Base-by-base conservation (phyloP, 2,113 vertebrate genomes). In the Microtus richardsoni region DNA sequence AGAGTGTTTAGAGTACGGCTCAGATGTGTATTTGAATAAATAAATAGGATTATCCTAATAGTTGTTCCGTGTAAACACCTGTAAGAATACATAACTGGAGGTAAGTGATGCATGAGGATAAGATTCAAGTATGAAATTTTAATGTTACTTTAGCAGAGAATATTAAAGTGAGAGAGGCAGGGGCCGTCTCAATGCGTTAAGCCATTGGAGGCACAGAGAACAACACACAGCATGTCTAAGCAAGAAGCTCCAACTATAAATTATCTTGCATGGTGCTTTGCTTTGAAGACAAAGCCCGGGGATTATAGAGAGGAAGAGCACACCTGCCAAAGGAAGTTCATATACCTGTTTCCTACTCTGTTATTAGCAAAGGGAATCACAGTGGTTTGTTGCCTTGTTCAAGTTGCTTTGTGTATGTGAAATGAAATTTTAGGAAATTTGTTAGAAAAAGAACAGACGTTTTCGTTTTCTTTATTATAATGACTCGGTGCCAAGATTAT, bases 401-500 rank as follows among this genome's bases (percentile, higher is more conserved):
- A 95, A 19, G 74, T 87, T 91, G 41, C 30, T 86, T 85, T 95
- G 54, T 19, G 47, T 73, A n/a, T n/a, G 28, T 54, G 66, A 85
- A 91, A 95, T 91, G 30, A 95, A 78, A 22, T 5, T 66, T 92
- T 86, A 94, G 93, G 92, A 89, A 91, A 62, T 78, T 8, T 85
- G 24, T 90, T 86, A 80, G 52, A 78, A 97, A 96, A 95, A 91
- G 78, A 44, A 60, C 9, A 91, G 30, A 41, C 16, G 82, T 80
- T 95, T 92, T 92, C 91, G 16, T 89, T 97, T 36, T 88, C 60
- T 91, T 96, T 87, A 95, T 73, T 86, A 54, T 94, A 95, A 90
- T 66, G 19, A 94, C 60, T 84, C 90, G 88, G 28, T 64, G 80
- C 21, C 44, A 88, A 87, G 36, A 30, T 91, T 94, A 94, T 95